Conservation (phyloP, 2,113 vertebrate genomes). For the Chionomys nivalis region DNA sequence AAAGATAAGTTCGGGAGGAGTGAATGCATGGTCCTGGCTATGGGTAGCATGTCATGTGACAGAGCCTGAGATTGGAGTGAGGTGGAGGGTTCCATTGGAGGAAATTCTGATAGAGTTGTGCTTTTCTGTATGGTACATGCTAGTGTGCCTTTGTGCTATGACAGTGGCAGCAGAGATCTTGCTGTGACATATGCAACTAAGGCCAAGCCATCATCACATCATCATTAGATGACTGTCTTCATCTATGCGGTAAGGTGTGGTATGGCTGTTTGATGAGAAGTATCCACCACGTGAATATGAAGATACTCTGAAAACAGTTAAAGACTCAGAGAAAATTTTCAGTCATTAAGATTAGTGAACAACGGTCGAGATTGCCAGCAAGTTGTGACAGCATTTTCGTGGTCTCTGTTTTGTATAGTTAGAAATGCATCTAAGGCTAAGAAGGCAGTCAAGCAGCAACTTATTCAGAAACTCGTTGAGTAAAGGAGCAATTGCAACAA, state of each 20-base stretch:
- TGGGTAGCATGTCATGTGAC: not conserved
- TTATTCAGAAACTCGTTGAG: not conserved
- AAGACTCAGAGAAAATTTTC: not conserved
- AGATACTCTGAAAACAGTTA: not conserved
- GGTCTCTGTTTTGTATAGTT: not conserved
- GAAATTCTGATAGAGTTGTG: not conserved
- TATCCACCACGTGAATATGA: not conserved
- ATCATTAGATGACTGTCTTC: not conserved
- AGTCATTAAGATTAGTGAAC: not conserved
- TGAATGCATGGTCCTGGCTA: not conserved
- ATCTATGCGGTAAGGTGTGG: not conserved
- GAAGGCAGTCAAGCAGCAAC: not conserved
- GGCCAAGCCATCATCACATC: not conserved
- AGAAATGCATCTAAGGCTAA: not conserved
- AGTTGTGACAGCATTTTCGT: not conserved
- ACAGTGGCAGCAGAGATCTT: not conserved
- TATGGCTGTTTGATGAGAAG: too few species aligned
- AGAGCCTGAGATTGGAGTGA: not conserved
- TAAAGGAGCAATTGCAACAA: not conserved
- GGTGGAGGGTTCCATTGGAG: too few species aligned
- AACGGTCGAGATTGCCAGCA: rapidly evolving
- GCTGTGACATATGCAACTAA: not conserved
- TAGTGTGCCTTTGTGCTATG: not conserved
- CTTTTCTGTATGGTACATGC: not conserved
- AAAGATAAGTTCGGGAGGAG: not conserved